Evolutionary conservation across 1,140 invertebrate genomes (phyloP), one percentile per base, ranked within the genome.

Genomic region (Chelonus insularis): DNA sequence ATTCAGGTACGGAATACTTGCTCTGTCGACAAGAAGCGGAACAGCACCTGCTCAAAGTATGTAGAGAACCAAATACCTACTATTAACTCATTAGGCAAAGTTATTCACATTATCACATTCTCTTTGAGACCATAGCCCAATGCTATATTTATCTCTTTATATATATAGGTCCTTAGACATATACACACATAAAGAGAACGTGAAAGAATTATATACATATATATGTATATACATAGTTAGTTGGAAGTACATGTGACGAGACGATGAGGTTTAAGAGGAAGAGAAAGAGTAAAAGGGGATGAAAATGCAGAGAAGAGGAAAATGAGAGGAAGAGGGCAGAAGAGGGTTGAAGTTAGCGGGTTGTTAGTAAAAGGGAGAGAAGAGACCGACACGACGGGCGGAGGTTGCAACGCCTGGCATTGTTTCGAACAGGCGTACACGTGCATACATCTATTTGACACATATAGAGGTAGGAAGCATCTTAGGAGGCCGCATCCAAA

Each of bases 71-170:
- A 68, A 67, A 70, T 64, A 72, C 64, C 69, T 69, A 75, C 76
- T 79, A 79, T 80, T 79, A 80, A 79, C 77, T 79, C 74, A 80
- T 79, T 78, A 78, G 69, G 68, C 65, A 60, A 77, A 78, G 70
- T 80, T 79, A 71, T 76, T 77, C 70, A 73, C 77, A 79, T 78
- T 79, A 79, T 78, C 72, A 69, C 74, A 77, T 78, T 78, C 75
- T 74, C 74, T 78, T 78, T 79, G 76, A 79, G 72, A 70, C 5
- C 20, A 3, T 32, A 18, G 7, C 45, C 50, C 34, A 9, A 60
- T 34, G 9, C 16, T 34, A 45, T 20, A 45, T 47, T 21, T 58
- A 32, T 47, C 7, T 45, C 9, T 56, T 21, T 51, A 20, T 7
- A 16, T 45, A 8, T 8, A 45, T 3, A 20, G 9, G 20, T 6